Base-by-base conservation (phyloP, 2,797 vertebrate genomes). In the Platyrinchus mystaceus region DNA sequence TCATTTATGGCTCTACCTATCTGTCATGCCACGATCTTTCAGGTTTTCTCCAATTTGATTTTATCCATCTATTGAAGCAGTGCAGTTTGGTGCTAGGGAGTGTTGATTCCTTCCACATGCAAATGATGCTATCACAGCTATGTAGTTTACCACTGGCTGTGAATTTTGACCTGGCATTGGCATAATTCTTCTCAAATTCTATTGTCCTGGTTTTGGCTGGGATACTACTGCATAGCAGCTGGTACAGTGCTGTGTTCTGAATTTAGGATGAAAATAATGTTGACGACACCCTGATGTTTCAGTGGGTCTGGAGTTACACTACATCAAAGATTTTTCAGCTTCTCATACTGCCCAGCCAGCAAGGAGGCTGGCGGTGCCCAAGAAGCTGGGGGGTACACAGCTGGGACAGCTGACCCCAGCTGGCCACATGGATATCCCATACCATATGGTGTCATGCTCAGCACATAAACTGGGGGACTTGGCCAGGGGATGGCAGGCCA, bases 51-150 rank as follows among this genome's bases (percentile, higher is more conserved):
- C 73, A 73, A 9, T 32, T 22, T 81, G 49, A 53, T 60, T 77
- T 81, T 37, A 77, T 49, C 28, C 49, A 37, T 37, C 63, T 41
- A 13, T 30, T 14, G 12, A 70, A 75, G 41, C 11, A 62, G 34
- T 28, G 26, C 55, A n/a, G 66, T 8, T 11, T 0, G 0, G 55
- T 9, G 6, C 32, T 74, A 53, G 52, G 49, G 62, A 85, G 63
- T 2, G 3, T 5, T 2, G 0, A 37, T 32, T 79, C 47, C 24
- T 37, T 79, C 62, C 26, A 18, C 1, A 3, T 47, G 56, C 41
- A 50, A 43, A 41, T 34, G 22, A 76, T 32, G 17, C 15, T 77
- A 44, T 30, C 60, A 50, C 27, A 49, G 30, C 55, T n/a, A 24
- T 9, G n/a, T 27, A 32, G 60, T 69, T 55, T 60, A 75, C 17